Base-by-base conservation (phyloP, 1,140 invertebrate genomes). In the Dendroctonus ponderosae region DNA sequence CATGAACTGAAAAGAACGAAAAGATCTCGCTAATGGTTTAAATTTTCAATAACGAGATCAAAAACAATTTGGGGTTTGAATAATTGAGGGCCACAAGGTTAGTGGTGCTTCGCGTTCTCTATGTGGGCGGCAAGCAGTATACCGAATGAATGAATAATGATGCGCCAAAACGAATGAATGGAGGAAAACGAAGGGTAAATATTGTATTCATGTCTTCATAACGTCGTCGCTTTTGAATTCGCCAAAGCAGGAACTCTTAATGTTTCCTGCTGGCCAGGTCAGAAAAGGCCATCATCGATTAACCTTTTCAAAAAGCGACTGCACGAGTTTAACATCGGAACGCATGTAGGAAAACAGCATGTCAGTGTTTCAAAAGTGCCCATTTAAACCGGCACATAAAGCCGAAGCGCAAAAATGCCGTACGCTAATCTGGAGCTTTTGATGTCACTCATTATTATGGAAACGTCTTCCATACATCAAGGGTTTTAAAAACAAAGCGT, bases 381-480 rank as follows among this genome's bases (percentile, higher is more conserved):
- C 12, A 14, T 50, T 50, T 50, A 50, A 50, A 50, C n/a, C 7
- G 5, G 7, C 12, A 54, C 52, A 54, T 39, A 37, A 39, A 37
- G 39, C 48, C 12, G 38, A 54, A 54, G 37, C 52, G 52, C 52
- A 54, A 54, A 54, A 54, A 54, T 54, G 9, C 26, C 26, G 12
- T 15, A 50, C 38, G 52, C 37, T 54, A 54, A 54, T 54, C 7
- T 39, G 37, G 37, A 7, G 26, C 52, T 54, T 54, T 54, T 54
- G 26, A 54, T 54, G 52, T 39, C 52, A 40, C 52, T 54, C 52
- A 54, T 54, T 54, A 54, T 54, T 54, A 54, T 54, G 52, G 38
- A 54, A 40, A 54, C 52, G 52, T 54, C 52, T 54, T 40, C 52
- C 14, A 54, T 40, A 54, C 26, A 54, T 39, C 39, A 40, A 54